These are phyloP conservation scores for Atherinosoma microstoma DNA, from an alignment of 2,797 vertebrate genomes.

Conservation along the genomic window DNA sequence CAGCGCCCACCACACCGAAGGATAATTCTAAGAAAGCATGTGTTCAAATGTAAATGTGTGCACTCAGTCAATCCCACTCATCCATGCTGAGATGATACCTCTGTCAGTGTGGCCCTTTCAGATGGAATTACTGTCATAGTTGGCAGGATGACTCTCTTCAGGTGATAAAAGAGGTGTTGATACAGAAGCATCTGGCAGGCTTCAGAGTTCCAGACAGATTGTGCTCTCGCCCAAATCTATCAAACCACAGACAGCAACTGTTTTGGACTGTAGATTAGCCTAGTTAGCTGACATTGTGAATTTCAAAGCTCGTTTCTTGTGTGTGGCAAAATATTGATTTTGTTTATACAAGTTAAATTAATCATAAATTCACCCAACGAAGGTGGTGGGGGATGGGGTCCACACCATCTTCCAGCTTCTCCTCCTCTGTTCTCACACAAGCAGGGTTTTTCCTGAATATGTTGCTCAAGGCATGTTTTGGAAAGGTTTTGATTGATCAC, in stretches of 20 bases:
- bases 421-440: conserved; percentile 32
- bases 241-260: conserved; percentile 63
- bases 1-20: conserved; percentile 36
- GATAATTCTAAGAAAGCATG: conserved; percentile 40
- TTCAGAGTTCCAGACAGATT: conserved; percentile 71
- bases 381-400: conserved; percentile 15
- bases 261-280: conserved; percentile 43
- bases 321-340: conserved; percentile 45
- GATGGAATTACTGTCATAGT: conserved; percentile 82
- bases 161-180: conserved; percentile 84
- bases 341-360: conserved; percentile 49
- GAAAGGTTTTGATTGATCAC: conserved; percentile 74
- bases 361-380: conserved; percentile 38
- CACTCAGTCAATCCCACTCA: conserved; percentile 59
- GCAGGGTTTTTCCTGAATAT: conserved; percentile 70
- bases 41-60: conserved; percentile 40
- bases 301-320: conserved; percentile 50
- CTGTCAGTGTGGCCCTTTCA: conserved; percentile 81
- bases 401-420: conserved; percentile 40
- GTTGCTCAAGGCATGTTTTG: conserved; percentile 72
- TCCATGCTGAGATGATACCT: conserved; percentile 60
- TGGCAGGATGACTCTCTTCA: conserved; percentile 79
- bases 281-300: conserved; percentile 57
- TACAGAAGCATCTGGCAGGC: conserved; percentile 77
- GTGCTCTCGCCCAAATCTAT: conserved; percentile 68